A percentile compares a stretch with the other conserved stretches of the same genome.
Evolutionary conservation across 2,113 vertebrate genomes (phyloP).

Genomic region (Gasterosteus aculeatus): DNA sequence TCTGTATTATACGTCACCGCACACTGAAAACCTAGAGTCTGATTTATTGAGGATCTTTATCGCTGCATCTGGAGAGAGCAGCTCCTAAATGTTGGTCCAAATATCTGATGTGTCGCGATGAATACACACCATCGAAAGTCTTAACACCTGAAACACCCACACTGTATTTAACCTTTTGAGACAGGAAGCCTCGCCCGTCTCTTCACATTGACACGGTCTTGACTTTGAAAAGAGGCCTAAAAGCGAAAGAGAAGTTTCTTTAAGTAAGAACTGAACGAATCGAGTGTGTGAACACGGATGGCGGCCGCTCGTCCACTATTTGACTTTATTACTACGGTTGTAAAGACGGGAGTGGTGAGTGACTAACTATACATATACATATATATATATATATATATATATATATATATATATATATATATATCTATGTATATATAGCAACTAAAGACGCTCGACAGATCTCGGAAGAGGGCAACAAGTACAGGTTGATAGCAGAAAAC

Average conservation of each 20-base stretch:
- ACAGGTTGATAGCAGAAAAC: constrained; percentile 54
- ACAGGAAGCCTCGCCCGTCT: constrained; percentile 29
- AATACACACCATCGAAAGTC: constrained; percentile 24
- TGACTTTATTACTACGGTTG: constrained; percentile 52
- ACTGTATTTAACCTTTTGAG: constrained; percentile 3
- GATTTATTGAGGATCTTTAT: not conserved
- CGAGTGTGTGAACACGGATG: constrained; percentile 39
- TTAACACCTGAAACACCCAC: constrained; percentile 18
- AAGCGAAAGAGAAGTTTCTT: constrained; percentile 49
- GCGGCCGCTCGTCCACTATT: constrained; percentile 25
- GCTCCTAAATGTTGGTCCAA: constrained; percentile 32
- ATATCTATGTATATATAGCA: constrained; percentile 10
- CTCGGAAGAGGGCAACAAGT: constrained; percentile 47
- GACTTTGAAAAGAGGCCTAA: constrained; percentile 26
- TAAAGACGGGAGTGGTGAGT: constrained; percentile 57
- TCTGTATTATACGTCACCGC: constrained; percentile 32
- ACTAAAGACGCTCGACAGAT: constrained; percentile 63
- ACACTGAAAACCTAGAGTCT: constrained; percentile 13
- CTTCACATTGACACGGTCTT: constrained; percentile 24
- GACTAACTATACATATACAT: constrained; percentile 45
- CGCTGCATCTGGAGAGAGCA: not conserved
- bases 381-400: not conserved
- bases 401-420: too few species aligned
- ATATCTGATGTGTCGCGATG: constrained; percentile 11
- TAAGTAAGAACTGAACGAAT: constrained; percentile 39